phyloP scores from a whole-genome alignment of 2,888 invertebrate genomes.

The Perizoma affinitatum region DNA sequence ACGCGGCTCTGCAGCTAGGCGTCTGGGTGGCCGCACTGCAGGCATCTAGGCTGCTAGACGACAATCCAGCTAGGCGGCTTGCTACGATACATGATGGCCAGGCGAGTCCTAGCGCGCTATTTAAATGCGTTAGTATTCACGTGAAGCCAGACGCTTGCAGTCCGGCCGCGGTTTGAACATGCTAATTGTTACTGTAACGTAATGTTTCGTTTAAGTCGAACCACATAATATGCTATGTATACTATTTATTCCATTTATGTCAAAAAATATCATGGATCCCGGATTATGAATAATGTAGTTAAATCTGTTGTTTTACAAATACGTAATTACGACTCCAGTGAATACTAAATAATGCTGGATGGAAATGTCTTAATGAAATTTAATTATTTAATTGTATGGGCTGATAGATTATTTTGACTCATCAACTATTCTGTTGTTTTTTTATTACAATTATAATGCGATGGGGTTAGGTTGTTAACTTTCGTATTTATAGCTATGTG shows the following conservation, averaged over 20 bases:
- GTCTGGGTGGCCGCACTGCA: not conserved
- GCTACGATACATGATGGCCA: too few relatives aligned
- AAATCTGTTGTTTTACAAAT: conserved; percentile 29
- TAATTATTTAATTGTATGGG: conserved; percentile 34
- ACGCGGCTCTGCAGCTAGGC: too few relatives aligned
- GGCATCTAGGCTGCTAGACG: not conserved
- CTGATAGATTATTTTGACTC: conserved; percentile 28
- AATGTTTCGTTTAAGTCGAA: conserved; percentile 31
- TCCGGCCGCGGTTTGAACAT: not conserved
- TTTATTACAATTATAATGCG: conserved; percentile 52
- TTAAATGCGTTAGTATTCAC: not conserved
- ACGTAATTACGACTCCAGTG: conserved; percentile 37
- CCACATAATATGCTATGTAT: conserved; percentile 24
- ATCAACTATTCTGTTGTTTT: conserved; percentile 52
- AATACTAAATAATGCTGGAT: conserved; percentile 34
- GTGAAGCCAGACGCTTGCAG: not conserved
- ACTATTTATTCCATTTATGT: conserved; percentile 18
- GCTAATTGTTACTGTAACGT: conserved; percentile 15
- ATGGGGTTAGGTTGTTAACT: conserved; percentile 59
- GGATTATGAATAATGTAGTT: conserved; percentile 23
- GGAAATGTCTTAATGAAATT: conserved; percentile 26
- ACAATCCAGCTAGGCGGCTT: too few relatives aligned
- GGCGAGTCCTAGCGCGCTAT: too few relatives aligned
- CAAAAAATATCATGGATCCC: conserved; percentile 22
- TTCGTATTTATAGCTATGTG: conserved; percentile 53